Base-by-base conservation (phyloP, 1,140 invertebrate genomes). In the Drosophila punjabiensis region DNA sequence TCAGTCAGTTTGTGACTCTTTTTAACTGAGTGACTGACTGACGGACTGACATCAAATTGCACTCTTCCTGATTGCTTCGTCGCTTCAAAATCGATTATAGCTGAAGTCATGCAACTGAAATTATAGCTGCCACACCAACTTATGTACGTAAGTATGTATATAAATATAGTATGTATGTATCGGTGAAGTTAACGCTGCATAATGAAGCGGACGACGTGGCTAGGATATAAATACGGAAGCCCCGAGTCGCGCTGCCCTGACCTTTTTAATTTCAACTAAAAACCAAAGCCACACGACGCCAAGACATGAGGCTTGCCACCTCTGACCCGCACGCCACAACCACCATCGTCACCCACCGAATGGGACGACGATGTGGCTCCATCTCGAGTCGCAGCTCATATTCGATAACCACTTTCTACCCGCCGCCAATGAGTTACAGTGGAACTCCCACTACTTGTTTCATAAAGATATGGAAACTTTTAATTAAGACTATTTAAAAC, bases 381-480 rank as follows among this genome's bases (percentile, higher is more conserved):
- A 70, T 35, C 64, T 45, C 35, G 43, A 60, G 65, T 63, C 45
- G 69, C 78, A 68, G 60, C 67, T 83, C 70, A 88, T 83, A 83
- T 86, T 86, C 85, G 75, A 89, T 89, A 90, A 89, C 86, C 83
- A 85, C 85, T 89, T 89, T 89, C 85, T 89, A 88, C 56, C 74
- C 81, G 67, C 74, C 81, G 67, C 69, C 65, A 65, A 69, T 61
- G 58, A 61, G 55, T 62, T 69, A 75, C 58, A 65, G 53, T 37
- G 32, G 39, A 47, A 35, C 28, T 47, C 55, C 14, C n/a, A 14
- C 41, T 16, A 33, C 8, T n/a, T 28, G 24, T 16, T 5, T 28
- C 14, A 2, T 28, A 28, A 28, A 50, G 14, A 10, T 28, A 30
- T 50, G 39, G 24, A 16, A 47, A 61, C 52, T 24, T 50, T 16